Evolutionary conservation across 1,140 invertebrate genomes (phyloP).

Genomic region (Charaxes varanes): DNA sequence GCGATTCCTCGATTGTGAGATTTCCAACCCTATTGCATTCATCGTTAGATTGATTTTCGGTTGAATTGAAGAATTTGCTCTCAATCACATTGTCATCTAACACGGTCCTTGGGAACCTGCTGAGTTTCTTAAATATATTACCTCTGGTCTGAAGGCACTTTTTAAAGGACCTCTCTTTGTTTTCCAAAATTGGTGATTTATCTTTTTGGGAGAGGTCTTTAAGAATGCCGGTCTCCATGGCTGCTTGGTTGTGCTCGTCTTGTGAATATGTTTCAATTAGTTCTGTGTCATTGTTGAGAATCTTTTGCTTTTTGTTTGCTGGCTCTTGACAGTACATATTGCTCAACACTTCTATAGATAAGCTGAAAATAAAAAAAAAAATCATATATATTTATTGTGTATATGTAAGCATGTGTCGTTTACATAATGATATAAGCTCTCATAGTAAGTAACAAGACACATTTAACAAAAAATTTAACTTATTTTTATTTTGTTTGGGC

Average conservation of each 20-base stretch:
- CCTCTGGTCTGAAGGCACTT: conserved; percentile 41
- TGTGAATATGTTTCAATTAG: conserved; percentile 21
- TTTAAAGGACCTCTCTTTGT: conserved; percentile 49
- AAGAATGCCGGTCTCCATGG: conserved; percentile 22
- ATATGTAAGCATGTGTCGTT: too few relatives aligned
- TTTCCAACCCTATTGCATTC: conserved; percentile 7
- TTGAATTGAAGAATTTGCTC: conserved; percentile 61
- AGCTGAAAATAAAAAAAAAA: conserved; percentile 25
- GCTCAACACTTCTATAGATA: conserved; percentile 62
- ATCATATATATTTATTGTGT: too few relatives aligned
- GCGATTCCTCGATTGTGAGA: conserved; percentile 35
- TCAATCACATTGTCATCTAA: conserved; percentile 56
- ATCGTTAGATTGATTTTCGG: conserved; percentile 1
- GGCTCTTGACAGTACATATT: conserved; percentile 65
- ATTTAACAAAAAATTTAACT: too few relatives aligned
- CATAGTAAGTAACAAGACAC: too few relatives aligned
- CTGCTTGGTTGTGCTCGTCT: conserved; percentile 27
- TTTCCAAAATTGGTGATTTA: conserved; percentile 65
- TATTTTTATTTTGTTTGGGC: too few relatives aligned
- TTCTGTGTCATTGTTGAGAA: conserved; percentile 23
- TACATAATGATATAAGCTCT: too few relatives aligned
- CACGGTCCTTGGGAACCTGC: conserved; percentile 59
- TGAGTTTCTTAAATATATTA: conserved; percentile 51
- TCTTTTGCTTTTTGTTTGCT: conserved; percentile 43
- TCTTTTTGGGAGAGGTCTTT: conserved; percentile 19